Conservation (phyloP, 92 coral and sea anemone species). For the Phenganax marumi region DNA sequence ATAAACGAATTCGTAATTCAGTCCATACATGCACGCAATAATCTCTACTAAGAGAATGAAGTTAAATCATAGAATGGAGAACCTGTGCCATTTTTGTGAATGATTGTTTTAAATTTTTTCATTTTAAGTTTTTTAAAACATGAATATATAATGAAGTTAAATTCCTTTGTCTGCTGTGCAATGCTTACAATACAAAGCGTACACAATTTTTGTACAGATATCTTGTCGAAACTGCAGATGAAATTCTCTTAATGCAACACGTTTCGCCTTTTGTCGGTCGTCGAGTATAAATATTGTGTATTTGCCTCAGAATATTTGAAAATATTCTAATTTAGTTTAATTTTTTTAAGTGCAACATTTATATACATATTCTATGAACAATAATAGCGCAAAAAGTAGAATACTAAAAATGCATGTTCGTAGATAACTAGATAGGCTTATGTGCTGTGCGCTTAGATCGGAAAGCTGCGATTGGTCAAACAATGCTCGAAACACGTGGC, state of each 20-base stretch:
- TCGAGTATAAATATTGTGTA: neutral
- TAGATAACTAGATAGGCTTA: constrained; percentile 14
- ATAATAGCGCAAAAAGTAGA: neutral
- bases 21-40: neutral
- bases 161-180: constrained; percentile 25
- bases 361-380: too few species aligned
- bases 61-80: neutral
- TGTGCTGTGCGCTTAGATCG: neutral
- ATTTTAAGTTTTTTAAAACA: neutral
- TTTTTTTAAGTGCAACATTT: constrained; percentile 3
- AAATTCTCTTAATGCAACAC: neutral
- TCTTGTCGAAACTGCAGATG: constrained; percentile 15
- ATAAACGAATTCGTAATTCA: too few species aligned
- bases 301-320: neutral
- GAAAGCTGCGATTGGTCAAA: constrained; percentile 35
- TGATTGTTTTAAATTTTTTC: neutral
- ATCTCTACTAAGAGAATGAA: too few species aligned
- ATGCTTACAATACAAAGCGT: neutral
- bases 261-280: constrained; percentile 28
- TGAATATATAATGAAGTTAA: constrained; percentile 15
- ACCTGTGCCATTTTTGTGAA: neutral
- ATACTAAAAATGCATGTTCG: neutral
- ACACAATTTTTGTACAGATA: neutral
- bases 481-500: constrained; percentile 97
- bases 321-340: neutral